These are phyloP conservation scores for Lithophane semibrunnea DNA, from an alignment of 2,888 invertebrate species.

Conservation along the genomic window DNA sequence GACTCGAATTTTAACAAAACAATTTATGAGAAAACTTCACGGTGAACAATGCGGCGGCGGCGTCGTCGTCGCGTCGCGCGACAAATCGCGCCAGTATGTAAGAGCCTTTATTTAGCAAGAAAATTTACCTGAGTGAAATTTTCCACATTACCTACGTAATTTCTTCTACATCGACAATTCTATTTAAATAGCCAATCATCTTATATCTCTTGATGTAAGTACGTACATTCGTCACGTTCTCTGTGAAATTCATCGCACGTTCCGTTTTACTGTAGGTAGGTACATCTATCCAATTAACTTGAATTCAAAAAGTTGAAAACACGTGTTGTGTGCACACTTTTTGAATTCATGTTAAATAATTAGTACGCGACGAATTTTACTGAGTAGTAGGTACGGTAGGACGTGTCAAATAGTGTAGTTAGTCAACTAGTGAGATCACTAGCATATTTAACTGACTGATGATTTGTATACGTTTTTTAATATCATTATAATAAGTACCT, in stretches of 20 bases:
- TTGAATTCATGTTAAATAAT: constrained; percentile 13
- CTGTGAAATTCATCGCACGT: constrained; percentile 25
- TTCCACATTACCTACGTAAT: background rate
- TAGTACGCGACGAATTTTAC: background rate
- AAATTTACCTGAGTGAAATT: background rate
- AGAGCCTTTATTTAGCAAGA: background rate
- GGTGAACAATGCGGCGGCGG: too few relatives aligned
- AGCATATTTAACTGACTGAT: too few relatives aligned
- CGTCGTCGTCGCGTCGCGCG: too few relatives aligned
- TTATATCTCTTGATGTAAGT: background rate
- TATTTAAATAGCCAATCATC: constrained; percentile 15
- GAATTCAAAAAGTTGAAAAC: constrained; percentile 5
- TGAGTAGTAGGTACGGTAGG: background rate
- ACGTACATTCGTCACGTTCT: constrained; percentile 20
- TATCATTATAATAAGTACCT: too few relatives aligned
- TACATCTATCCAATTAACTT: constrained; percentile 1
- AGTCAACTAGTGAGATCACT: too few relatives aligned
- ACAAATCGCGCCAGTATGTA: too few relatives aligned
- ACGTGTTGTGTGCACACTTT: constrained; percentile 17
- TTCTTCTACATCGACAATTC: background rate
- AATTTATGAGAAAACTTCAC: too few relatives aligned
- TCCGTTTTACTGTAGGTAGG: background rate
- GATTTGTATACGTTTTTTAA: too few relatives aligned
- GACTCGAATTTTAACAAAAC: too few relatives aligned
- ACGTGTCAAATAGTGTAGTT: too few relatives aligned